Percentiles rank a stretch among this genome's conserved stretches.
Evolutionary conservation across 2,888 invertebrate species (phyloP).

Genomic region (Pseudococcus jackbeardsleyi): DNA sequence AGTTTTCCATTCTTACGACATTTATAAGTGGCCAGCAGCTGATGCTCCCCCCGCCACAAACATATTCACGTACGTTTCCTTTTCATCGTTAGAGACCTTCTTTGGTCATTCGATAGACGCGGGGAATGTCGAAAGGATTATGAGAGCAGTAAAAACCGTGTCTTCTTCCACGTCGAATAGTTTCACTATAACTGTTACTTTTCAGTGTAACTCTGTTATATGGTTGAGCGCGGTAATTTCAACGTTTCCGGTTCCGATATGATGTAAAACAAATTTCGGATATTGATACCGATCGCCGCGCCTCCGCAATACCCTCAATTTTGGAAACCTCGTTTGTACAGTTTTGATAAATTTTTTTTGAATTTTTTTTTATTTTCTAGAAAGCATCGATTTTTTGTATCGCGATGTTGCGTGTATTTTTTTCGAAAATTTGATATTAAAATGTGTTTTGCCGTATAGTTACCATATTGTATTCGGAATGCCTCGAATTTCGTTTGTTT

Average conservation of each 20-base stretch:
- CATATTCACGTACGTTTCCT: slow-evolving; percentile 7
- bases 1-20: slow-evolving; percentile 36
- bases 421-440: background rate
- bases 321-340: background rate
- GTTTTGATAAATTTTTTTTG: background rate
- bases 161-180: slow-evolving; percentile 26
- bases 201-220: slow-evolving; percentile 2
- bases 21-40: background rate
- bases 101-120: slow-evolving; percentile 43
- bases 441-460: slow-evolving; percentile 14
- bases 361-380: background rate
- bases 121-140: slow-evolving; percentile 44
- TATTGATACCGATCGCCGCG: background rate
- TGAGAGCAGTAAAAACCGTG: slow-evolving; percentile 39
- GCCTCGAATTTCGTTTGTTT: slow-evolving; percentile 36
- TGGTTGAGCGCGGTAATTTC: slow-evolving; percentile 27
- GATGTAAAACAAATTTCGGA: slow-evolving; percentile 17
- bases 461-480: slow-evolving; percentile 42
- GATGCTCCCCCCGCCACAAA: slow-evolving; percentile 34
- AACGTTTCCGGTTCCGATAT: slow-evolving; percentile 49
- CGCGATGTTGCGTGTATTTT: background rate
- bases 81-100: slow-evolving; percentile 23
- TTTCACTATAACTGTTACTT: slow-evolving; percentile 38
- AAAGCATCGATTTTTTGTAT: background rate
- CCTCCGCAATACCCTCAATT: background rate